These are phyloP conservation scores for Vidua chalybeata DNA, from an alignment of 2,113 vertebrate species.

Conservation along the genomic window DNA sequence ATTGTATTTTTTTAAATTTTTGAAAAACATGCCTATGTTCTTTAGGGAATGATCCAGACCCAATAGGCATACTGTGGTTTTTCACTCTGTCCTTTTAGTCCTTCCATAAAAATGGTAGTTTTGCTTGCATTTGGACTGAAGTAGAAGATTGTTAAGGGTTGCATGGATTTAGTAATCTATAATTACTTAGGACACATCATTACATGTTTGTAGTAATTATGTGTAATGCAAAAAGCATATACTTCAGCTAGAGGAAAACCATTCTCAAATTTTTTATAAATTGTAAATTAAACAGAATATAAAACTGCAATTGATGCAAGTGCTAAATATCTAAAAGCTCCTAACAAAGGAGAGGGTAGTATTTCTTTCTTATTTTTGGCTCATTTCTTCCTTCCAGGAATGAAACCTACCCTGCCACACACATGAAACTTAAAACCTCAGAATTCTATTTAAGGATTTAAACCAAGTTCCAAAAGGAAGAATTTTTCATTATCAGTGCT, in stretches of 20 bases:
- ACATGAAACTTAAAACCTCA: constrained; percentile 8
- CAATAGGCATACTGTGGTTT: background rate
- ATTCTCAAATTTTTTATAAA: background rate
- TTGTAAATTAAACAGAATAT: constrained; percentile 17
- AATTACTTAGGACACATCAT: background rate
- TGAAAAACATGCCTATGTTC: background rate
- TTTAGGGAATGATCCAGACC: background rate
- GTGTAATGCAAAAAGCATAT: constrained; percentile 9
- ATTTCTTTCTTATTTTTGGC: background rate
- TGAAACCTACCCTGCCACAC: background rate
- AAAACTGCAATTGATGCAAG: background rate
- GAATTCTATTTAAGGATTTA: background rate
- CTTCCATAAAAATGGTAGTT: background rate
- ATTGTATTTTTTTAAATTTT: background rate
- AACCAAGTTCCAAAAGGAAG: background rate
- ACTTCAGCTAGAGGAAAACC: background rate
- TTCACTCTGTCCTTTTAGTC: background rate
- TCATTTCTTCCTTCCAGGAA: constrained; percentile 7
- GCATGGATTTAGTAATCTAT: background rate
- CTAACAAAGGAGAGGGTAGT: background rate
- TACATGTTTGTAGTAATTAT: background rate
- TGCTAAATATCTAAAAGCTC: background rate
- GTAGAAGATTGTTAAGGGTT: background rate
- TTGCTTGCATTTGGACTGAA: background rate
- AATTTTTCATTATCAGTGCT: background rate